phyloP scores from a whole-genome alignment of 1,140 invertebrate genomes.

The Drosophila ercepeae region DNA sequence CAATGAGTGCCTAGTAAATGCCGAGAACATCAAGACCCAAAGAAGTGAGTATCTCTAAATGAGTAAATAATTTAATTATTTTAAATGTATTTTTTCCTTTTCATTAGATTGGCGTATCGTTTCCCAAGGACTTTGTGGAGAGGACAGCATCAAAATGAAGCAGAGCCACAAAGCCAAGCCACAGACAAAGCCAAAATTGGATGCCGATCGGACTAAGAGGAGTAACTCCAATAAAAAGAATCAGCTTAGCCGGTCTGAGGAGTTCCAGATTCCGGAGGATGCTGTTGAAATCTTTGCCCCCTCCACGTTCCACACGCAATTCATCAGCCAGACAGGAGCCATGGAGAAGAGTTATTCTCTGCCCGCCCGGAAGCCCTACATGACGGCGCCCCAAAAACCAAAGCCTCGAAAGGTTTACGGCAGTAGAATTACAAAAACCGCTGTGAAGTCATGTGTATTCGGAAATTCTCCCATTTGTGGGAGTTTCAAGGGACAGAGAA shows the following conservation, averaged over 20 bases:
- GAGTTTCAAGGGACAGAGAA: slow-evolving; percentile 54
- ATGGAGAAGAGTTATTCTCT: slow-evolving; percentile 72
- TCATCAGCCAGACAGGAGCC: slow-evolving; percentile 64
- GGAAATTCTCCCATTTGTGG: slow-evolving; percentile 68
- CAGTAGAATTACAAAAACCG: not conserved
- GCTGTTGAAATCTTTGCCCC: slow-evolving; percentile 69
- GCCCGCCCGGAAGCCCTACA: slow-evolving; percentile 53
- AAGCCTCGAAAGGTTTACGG: slow-evolving; percentile 5
- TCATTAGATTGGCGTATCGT: slow-evolving; percentile 71
- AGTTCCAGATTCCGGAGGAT: slow-evolving; percentile 61
- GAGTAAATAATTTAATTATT: not conserved
- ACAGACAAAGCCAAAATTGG: slow-evolving; percentile 48
- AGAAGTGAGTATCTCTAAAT: slow-evolving; percentile 43
- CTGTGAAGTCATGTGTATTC: slow-evolving; percentile 56
- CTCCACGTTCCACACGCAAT: slow-evolving; percentile 70
- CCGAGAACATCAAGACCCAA: slow-evolving; percentile 66
- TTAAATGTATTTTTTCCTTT: not conserved
- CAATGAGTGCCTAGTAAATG: slow-evolving; percentile 76
- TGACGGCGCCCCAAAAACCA: slow-evolving; percentile 5
- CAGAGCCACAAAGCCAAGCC: slow-evolving; percentile 63
- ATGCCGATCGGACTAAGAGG: slow-evolving; percentile 58
- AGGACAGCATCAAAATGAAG: slow-evolving; percentile 76
- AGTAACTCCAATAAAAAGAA: slow-evolving; percentile 27
- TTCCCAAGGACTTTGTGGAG: slow-evolving; percentile 70
- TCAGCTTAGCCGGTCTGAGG: slow-evolving; percentile 46